Evolutionary conservation across 2,113 vertebrate species (phyloP).

Genomic region (Phalacrocorax pelagicus): DNA sequence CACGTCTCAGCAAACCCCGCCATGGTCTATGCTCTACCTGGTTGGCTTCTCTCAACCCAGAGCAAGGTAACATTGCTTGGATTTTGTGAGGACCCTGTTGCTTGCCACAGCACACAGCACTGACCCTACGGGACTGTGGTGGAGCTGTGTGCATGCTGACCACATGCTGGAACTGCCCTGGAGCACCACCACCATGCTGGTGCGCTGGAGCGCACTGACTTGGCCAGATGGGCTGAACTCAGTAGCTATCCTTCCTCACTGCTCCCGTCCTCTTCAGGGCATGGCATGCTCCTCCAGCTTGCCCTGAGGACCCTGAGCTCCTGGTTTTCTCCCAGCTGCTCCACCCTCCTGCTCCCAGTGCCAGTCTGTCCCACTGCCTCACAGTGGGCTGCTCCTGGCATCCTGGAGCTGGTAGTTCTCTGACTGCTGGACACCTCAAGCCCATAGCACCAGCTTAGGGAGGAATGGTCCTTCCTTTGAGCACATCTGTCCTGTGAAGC

Average conservation of each 20-base stretch:
- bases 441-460: background rate
- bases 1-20: constrained; percentile 81
- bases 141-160: background rate
- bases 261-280: background rate
- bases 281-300: background rate
- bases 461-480: background rate
- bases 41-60: constrained; percentile 87
- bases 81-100: background rate
- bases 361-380: background rate
- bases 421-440: background rate
- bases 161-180: background rate
- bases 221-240: background rate
- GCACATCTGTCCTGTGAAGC: background rate
- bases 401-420: background rate
- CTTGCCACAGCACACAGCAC: background rate
- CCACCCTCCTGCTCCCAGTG: fast-evolving
- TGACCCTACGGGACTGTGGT: fast-evolving
- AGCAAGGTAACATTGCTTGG: constrained; percentile 68
- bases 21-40: constrained; percentile 91
- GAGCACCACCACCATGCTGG: background rate
- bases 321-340: background rate
- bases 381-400: background rate
- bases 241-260: background rate
- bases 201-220: background rate
- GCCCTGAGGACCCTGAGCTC: background rate